phyloP scores from a whole-genome alignment of 92 coral and sea anemone genomes.

The Zoanthus sansibaricus region DNA sequence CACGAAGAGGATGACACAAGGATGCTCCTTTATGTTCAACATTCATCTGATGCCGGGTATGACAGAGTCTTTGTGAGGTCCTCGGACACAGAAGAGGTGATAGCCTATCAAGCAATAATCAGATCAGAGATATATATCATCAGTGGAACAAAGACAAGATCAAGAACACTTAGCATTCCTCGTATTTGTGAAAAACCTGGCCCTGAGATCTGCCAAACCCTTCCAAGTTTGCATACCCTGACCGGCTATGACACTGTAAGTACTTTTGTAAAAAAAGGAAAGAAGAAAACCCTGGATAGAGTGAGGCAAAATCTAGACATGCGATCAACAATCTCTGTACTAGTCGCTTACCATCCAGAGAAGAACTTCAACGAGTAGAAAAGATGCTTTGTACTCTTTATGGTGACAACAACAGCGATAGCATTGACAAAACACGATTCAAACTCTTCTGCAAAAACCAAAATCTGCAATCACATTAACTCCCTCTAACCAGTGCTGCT shows the following conservation, averaged over 20 bases:
- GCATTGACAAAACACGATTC: constrained; percentile 54
- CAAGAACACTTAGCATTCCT: constrained; percentile 42
- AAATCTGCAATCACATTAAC: constrained; percentile 67
- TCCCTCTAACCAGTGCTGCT: constrained; percentile 65
- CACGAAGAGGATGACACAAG: constrained; percentile 66
- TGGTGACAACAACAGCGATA: constrained; percentile 41
- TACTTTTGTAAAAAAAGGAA: constrained; percentile 65
- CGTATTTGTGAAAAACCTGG: constrained; percentile 60
- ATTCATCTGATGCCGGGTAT: constrained; percentile 53
- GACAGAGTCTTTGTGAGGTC: constrained; percentile 51
- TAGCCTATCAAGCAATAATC: constrained; percentile 55
- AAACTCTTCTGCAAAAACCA: constrained; percentile 60
- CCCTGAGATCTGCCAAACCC: constrained; percentile 46
- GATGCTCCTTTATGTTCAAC: constrained; percentile 33
- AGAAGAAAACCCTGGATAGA: constrained; percentile 59
- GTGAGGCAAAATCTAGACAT: constrained; percentile 31
- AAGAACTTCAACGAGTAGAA: constrained; percentile 42
- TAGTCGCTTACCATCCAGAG: constrained; percentile 56
- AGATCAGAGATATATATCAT: constrained; percentile 52
- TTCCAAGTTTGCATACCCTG: constrained; percentile 68
- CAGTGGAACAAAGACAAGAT: constrained; percentile 63
- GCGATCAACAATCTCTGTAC: constrained; percentile 27
- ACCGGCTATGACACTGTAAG: constrained; percentile 71
- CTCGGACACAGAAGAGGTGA: constrained; percentile 62
- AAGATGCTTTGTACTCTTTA: constrained; percentile 57